These are phyloP conservation scores for Ptiloglossa arizonensis DNA, from an alignment of 1,140 invertebrate genomes.

Conservation along the genomic window DNA sequence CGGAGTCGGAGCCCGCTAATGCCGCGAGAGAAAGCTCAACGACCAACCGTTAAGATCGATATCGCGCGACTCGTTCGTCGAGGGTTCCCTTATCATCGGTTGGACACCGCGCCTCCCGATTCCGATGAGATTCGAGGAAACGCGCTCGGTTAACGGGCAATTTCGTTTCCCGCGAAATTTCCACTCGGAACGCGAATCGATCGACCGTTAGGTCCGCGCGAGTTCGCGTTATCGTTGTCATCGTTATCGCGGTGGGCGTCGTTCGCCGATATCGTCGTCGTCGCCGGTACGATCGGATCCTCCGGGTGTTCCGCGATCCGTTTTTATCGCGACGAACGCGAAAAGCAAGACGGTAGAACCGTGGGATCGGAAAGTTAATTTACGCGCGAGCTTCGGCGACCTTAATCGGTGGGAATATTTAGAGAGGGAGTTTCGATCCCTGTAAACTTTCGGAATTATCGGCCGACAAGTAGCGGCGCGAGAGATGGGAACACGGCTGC, in stretches of 20 bases:
- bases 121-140: background rate
- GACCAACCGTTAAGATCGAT: conserved; percentile 15
- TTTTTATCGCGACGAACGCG: background rate
- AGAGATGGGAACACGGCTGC: conserved; percentile 13
- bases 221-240: no score
- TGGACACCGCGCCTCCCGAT: background rate
- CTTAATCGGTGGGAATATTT: conserved; percentile 27
- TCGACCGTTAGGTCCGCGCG: no score
- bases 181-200: background rate
- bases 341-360: background rate
- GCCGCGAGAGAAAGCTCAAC: background rate
- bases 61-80: background rate
- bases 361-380: background rate
- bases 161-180: background rate
- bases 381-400: background rate
- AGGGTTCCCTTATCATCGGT: background rate
- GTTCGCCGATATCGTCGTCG: background rate
- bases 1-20: no score
- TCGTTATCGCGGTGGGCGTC: background rate
- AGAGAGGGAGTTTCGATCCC: conserved; percentile 13
- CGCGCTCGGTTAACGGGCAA: no score
- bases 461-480: background rate
- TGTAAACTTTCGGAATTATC: conserved; percentile 33
- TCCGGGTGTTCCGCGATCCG: background rate
- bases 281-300: background rate